Conservation (phyloP, 2,888 invertebrate species). For the Hyles lineata region DNA sequence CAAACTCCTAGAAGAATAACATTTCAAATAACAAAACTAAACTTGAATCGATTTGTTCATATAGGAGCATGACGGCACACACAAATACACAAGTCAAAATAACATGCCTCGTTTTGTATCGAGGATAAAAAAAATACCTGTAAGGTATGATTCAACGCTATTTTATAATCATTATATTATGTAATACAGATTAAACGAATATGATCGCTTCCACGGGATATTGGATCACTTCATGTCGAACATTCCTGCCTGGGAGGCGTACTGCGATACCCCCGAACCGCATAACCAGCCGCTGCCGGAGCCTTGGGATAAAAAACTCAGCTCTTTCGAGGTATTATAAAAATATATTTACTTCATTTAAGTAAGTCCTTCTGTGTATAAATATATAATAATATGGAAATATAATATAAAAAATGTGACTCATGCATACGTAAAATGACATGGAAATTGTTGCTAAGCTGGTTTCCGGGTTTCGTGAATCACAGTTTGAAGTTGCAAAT, state of each 20-base stretch:
- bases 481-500: not conserved
- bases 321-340: constrained; percentile 81
- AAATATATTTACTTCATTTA: not conserved
- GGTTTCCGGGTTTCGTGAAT: not conserved
- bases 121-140: not conserved
- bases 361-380: too few species aligned
- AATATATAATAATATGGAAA: too few species aligned
- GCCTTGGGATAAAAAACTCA: constrained; percentile 87
- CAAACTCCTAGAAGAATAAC: too few species aligned
- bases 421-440: not conserved
- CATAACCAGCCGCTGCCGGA: constrained; percentile 88
- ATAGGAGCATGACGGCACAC: too few species aligned
- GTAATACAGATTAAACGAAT: constrained; percentile 71
- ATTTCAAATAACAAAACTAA: too few species aligned
- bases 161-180: constrained; percentile 20
- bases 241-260: constrained; percentile 87
- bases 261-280: constrained; percentile 91
- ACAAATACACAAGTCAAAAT: too few species aligned
- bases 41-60: too few species aligned
- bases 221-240: constrained; percentile 86
- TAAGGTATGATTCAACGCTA: not conserved
- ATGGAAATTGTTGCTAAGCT: not conserved
- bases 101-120: not conserved
- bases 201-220: constrained; percentile 85
- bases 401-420: too few species aligned